Evolutionary conservation across 35 echinoderm and acorn worm genomes (phyloP).

Genomic region (Diadema setosum): DNA sequence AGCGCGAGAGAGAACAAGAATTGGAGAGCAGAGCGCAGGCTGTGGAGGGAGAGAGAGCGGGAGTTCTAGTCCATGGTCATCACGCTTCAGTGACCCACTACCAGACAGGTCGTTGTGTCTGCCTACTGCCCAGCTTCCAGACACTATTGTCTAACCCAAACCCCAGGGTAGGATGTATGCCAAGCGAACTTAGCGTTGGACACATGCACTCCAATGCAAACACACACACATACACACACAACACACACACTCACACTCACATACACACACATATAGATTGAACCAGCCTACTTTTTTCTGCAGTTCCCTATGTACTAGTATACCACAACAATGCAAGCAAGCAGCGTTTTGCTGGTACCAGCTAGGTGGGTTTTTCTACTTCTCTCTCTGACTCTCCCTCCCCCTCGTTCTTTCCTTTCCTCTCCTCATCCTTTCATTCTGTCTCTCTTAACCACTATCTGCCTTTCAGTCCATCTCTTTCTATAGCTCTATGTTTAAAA

Average conservation of each 20-base stretch:
- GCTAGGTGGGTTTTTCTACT: no score
- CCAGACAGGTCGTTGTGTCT: slow-evolving; percentile 20
- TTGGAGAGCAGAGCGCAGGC: no score
- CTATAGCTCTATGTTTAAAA: no score
- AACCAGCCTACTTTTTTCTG: neutral
- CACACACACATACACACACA: neutral
- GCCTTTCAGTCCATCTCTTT: no score
- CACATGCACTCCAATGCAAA: neutral
- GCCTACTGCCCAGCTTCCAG: slow-evolving; percentile 9
- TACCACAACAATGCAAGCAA: neutral
- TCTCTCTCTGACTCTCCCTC: no score
- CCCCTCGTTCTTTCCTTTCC: no score
- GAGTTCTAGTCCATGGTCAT: slow-evolving; percentile 28
- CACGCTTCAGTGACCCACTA: slow-evolving; percentile 19
- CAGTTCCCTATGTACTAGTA: no score
- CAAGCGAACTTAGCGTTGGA: neutral
- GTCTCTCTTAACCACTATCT: no score
- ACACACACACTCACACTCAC: neutral
- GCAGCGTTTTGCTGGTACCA: neutral
- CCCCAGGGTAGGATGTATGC: slow-evolving; percentile 12
- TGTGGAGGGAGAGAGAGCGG: neutral
- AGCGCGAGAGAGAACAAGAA: neutral
- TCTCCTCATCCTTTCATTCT: no score
- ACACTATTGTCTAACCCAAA: slow-evolving; percentile 28
- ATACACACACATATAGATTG: neutral